Conservation (phyloP, 64 coral and sea anemone genomes). For the Montipora efflorescens region DNA sequence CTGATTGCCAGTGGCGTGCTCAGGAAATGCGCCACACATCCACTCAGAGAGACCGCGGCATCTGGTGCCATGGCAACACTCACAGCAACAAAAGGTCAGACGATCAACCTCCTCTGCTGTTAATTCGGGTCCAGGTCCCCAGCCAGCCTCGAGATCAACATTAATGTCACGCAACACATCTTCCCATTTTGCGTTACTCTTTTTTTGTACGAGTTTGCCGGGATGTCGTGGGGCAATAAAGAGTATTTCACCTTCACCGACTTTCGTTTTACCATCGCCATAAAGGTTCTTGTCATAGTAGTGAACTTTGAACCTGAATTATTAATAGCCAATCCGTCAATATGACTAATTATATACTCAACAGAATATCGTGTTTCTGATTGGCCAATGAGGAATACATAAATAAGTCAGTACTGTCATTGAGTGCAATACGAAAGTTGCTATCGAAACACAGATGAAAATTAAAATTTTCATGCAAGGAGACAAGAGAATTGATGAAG, state of each 20-base stretch:
- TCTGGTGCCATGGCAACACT: constrained; percentile 52
- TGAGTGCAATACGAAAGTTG: too few relatives aligned
- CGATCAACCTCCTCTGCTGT: constrained; percentile 48
- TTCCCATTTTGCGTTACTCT: background rate
- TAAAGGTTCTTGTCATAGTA: constrained; percentile 36
- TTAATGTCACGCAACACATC: constrained; percentile 47
- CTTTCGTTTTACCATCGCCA: background rate
- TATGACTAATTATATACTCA: too few relatives aligned
- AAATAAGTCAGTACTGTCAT: too few relatives aligned
- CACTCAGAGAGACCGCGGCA: constrained; percentile 22
- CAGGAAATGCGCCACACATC: constrained; percentile 43
- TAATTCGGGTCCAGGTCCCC: constrained; percentile 33
- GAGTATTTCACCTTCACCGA: constrained; percentile 73
- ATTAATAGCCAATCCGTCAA: background rate
- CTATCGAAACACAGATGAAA: too few relatives aligned
- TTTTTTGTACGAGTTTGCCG: constrained; percentile 12
- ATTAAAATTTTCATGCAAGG: too few relatives aligned
- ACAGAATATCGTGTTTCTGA: too few relatives aligned
- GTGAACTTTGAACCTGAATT: constrained; percentile 60
- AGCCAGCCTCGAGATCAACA: constrained; percentile 42
- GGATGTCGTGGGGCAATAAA: constrained; percentile 70
- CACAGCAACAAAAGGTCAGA: constrained; percentile 64
- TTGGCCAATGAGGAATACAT: too few relatives aligned
- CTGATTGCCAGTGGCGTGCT: constrained; percentile 75
- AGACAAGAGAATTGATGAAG: too few relatives aligned